Evolutionary conservation across 2,797 vertebrate genomes (phyloP), one percentile per base, ranked within the genome.

Genomic region (Miichthys miiuy): DNA sequence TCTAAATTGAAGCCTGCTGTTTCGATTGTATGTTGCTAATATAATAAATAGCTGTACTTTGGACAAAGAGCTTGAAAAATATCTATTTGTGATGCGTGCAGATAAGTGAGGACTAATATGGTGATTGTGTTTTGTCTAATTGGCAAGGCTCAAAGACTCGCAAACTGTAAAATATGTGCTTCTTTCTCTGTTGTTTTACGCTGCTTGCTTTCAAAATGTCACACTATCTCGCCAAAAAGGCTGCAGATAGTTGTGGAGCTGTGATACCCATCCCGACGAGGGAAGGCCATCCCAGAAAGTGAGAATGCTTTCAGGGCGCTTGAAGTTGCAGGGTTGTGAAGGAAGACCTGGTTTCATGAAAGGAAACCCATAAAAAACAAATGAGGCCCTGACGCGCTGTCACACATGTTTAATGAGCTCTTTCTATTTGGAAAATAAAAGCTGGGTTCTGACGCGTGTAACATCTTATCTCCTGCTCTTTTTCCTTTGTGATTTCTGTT

Each of bases 51-150:
- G 85, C 69, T 67, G 47, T 48, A 68, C 74, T 90, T 89, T 84
- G 72, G 80, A 87, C 74, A 72, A 30, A 72, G 66, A 58, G 66
- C 76, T 85, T 83, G 78, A 89, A 85, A 87, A 85, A 92, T 87
- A 82, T 92, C 82, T 87, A 87, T 91, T 87, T 90, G 91, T 87
- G 84, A 90, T 79, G 88, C 76, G 87, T 57, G 85, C 73, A 87
- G 87, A 90, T 90, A 83, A 54, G 62, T 57, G 86, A 83, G 92
- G 90, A 95, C 94, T 93, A 94, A 94, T 94, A 94, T 94, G 94
- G 94, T 86, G 77, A 93, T 91, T 89, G 85, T 80, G 87, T 90
- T 93, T 91, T 91, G 86, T 92, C 82, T 92, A 92, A 94, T 88
- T 95, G 95, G 92, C 92, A 93, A 84, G 75, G 71, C 69, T 68